A percentile compares a stretch with the other conserved stretches of the same genome.
These are phyloP conservation scores for Apodemus speciosus DNA, from an alignment of 2,113 vertebrate species.

Conservation along the genomic window DNA sequence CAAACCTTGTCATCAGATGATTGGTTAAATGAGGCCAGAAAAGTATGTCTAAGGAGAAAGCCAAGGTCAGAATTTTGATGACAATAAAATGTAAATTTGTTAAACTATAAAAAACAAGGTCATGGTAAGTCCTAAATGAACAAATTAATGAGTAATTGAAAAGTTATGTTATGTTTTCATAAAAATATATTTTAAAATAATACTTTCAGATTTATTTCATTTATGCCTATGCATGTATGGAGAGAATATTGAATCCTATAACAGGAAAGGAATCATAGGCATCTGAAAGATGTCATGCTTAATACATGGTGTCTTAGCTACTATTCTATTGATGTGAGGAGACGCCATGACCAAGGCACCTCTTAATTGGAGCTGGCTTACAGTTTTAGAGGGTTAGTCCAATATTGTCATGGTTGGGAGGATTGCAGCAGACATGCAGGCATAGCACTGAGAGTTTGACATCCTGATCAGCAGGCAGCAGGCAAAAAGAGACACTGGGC, in stretches of 20 bases:
- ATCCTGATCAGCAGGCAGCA: neutral
- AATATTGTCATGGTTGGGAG: neutral
- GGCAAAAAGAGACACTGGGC: neutral
- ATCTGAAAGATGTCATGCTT: neutral
- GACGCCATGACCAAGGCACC: neutral
- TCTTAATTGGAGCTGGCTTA: neutral
- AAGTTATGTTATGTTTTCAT: neutral
- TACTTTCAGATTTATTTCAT: neutral
- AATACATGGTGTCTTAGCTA: neutral
- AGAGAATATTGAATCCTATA: neutral
- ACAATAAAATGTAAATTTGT: too few species aligned
- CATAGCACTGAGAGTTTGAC: neutral
- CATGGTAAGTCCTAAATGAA: slow-evolving; percentile 17
- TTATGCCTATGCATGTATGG: neutral
- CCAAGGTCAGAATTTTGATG: too few species aligned
- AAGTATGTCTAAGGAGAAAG: too few species aligned
- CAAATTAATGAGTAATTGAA: neutral
- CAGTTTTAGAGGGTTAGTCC: neutral
- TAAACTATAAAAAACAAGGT: neutral
- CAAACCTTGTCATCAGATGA: too few species aligned
- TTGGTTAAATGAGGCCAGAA: too few species aligned
- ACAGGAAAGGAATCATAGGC: neutral
- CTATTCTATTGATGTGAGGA: neutral
- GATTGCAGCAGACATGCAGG: neutral
- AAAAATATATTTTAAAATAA: neutral